phyloP scores from a whole-genome alignment of 2,888 invertebrate genomes.

The Andrena haemorrhoa region DNA sequence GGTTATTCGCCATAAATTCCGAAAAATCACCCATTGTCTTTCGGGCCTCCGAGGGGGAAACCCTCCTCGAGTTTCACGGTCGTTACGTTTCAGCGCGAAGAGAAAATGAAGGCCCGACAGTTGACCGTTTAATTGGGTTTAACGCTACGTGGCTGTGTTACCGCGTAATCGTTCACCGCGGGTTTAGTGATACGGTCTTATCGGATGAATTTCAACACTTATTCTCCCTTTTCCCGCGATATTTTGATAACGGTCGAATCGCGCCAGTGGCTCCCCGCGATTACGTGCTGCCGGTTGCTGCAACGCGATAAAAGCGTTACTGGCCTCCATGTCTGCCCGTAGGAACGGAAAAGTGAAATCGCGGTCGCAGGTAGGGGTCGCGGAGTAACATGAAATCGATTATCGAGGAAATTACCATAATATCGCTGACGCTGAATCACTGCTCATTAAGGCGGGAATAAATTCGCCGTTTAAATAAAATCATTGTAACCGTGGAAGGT shows the following conservation, averaged over 20 bases:
- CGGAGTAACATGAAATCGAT: slow-evolving; percentile 47
- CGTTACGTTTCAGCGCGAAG: background rate
- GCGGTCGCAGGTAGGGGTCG: slow-evolving; percentile 39
- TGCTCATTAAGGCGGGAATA: slow-evolving; percentile 32
- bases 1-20: no score
- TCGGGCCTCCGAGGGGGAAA: background rate
- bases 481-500: background rate
- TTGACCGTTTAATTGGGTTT: background rate
- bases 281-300: slow-evolving; percentile 5
- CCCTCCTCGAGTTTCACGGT: background rate
- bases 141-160: background rate
- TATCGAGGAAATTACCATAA: slow-evolving; percentile 45
- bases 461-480: slow-evolving; percentile 19
- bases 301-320: slow-evolving; percentile 49
- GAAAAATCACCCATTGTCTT: no score
- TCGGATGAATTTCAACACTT: slow-evolving; percentile 8
- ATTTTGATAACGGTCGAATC: slow-evolving; percentile 18
- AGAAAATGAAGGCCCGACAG: background rate
- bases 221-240: background rate
- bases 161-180: slow-evolving; percentile 6
- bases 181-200: slow-evolving; percentile 24
- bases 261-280: slow-evolving; percentile 5
- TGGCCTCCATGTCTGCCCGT: slow-evolving; percentile 10
- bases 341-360: slow-evolving; percentile 57
- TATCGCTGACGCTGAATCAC: slow-evolving; percentile 31